Base-by-base conservation (phyloP, 2,113 vertebrate species). In the Vanacampus margaritifer region DNA sequence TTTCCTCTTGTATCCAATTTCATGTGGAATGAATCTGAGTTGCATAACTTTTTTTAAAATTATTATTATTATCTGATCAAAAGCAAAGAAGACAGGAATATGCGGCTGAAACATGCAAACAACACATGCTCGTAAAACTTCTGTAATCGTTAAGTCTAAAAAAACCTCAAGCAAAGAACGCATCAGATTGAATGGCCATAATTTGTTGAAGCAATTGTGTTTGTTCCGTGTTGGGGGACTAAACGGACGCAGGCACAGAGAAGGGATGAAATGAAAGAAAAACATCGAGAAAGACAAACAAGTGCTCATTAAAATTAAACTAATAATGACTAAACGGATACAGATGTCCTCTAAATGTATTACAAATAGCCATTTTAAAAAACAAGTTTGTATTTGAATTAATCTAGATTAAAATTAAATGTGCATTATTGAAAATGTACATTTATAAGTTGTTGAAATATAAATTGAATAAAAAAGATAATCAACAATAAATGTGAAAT, bases 11-110 rank as follows among this genome's bases (percentile, higher is more conserved):
- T 32, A 57, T 57, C 54, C 26, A 57, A 32, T 57, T 57, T 57
- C 54, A 32, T 32, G 16, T 8, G 54, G 54, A 57, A 57, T 57
- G 54, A 32, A 57, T 57, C 54, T 14, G 26, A 57, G 54, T 57
- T 35, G 26, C 54, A 32, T 57, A 57, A 57, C 54, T 57, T 56
- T 56, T 56, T 5, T n/a, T n/a, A n/a, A n/a, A n/a, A n/a, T n/a
- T n/a, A n/a, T n/a, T n/a, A n/a, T n/a, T n/a, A n/a, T 32, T 57
- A 57, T 57, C 26, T 57, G 28, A 32, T 23, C 7, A 8, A 57
- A 57, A 57, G 13, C 6, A 6, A 7, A 51, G 48, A 19, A 32
- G 26, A 32, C 14, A 57, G 32, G 14, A 56, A 56, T 28, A 57
- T 32, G 6, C 7, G 54, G 5, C 14, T 17, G 14, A 57, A n/a